These are phyloP conservation scores for Leptatherina wallacei DNA, from an alignment of 2,797 vertebrate genomes.

Conservation along the genomic window DNA sequence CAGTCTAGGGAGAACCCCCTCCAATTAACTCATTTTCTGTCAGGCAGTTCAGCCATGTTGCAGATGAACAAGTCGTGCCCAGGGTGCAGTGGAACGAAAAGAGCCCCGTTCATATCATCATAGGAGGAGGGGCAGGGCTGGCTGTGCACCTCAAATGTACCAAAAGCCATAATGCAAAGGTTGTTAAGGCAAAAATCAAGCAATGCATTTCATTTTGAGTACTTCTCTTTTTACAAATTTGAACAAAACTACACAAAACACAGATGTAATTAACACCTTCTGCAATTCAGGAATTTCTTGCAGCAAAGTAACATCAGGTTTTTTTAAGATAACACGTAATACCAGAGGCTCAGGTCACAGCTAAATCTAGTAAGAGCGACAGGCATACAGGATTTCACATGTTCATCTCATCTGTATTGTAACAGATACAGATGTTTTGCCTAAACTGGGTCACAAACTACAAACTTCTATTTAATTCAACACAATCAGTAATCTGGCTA, in stretches of 20 bases:
- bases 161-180: constrained; percentile 21
- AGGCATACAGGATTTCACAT: not conserved
- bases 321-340: not conserved
- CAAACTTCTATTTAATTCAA: not conserved
- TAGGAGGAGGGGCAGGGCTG: constrained; percentile 53
- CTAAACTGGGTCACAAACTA: not conserved
- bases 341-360: constrained; percentile 4
- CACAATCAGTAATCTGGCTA: not conserved
- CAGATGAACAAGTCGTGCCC: constrained; percentile 73
- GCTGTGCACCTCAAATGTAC: constrained; percentile 57
- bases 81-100: constrained; percentile 68
- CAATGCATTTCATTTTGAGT: not conserved
- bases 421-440: not conserved
- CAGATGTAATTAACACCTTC: constrained; percentile 2
- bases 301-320: not conserved
- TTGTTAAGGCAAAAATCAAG: not conserved
- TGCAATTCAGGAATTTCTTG: not conserved
- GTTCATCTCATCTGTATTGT: not conserved
- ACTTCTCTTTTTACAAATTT: not conserved
- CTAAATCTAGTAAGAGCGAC: constrained; percentile 1
- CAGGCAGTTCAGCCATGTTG: constrained; percentile 64
- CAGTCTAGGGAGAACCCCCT: constrained; percentile 43
- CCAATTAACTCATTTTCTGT: constrained; percentile 71
- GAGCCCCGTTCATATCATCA: constrained; percentile 59
- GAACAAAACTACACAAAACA: not conserved